Evolutionary conservation across 2,797 vertebrate species (phyloP).

Genomic region (Pogoniulus pusillus): DNA sequence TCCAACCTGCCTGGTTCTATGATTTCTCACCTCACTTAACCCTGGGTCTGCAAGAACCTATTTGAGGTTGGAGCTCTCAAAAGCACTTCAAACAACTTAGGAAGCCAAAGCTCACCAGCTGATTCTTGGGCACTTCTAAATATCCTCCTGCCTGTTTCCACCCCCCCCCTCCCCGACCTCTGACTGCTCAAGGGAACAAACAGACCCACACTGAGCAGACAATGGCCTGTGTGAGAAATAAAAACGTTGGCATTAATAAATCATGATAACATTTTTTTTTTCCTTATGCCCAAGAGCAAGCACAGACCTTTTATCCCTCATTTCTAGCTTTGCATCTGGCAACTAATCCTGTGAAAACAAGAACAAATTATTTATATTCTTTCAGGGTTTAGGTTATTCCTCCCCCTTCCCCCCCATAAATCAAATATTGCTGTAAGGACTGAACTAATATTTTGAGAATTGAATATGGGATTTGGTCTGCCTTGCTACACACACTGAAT

Average conservation of each 20-base stretch:
- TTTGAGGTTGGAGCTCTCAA: background rate
- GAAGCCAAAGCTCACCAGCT: background rate
- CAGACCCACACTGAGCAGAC: background rate
- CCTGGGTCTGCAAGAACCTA: background rate
- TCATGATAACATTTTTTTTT: slow-evolving; percentile 36
- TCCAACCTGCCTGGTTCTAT: too few species aligned
- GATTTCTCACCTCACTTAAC: background rate
- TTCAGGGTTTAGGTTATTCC: too few species aligned
- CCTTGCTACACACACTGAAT: background rate
- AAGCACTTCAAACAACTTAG: background rate
- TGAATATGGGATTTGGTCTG: background rate
- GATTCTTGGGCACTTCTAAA: background rate
- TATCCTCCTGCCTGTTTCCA: background rate
- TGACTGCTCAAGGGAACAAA: slow-evolving; percentile 9
- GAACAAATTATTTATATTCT: slow-evolving; percentile 16
- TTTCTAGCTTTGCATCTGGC: slow-evolving; percentile 16
- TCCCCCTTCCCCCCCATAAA: background rate
- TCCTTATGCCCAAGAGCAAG: slow-evolving; percentile 50
- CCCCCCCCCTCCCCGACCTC: background rate
- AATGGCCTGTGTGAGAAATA: background rate
- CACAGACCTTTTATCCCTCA: slow-evolving; percentile 45
- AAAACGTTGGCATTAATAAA: slow-evolving; percentile 51
- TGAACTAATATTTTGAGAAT: slow-evolving; percentile 4
- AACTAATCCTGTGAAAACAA: slow-evolving; percentile 35
- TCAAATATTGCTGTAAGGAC: slow-evolving; percentile 2